Evolutionary conservation across 2,888 invertebrate genomes (phyloP).

Genomic region (Eupithecia subumbrata): DNA sequence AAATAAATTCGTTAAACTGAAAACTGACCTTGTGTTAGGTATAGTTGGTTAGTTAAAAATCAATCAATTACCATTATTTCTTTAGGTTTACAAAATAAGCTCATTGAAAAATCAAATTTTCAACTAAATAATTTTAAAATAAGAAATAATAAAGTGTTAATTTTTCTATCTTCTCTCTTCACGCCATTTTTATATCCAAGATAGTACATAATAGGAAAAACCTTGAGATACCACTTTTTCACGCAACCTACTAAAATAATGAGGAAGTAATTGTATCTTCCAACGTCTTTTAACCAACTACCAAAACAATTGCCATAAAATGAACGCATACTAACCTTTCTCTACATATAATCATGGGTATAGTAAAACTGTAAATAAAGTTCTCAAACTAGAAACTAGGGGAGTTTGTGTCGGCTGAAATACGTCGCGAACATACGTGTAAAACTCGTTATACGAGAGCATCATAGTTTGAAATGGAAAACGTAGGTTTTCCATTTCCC

Average conservation of each 20-base stretch:
- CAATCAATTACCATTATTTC: too few species aligned
- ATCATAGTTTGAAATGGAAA: conserved; percentile 5
- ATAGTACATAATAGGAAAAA: too few species aligned
- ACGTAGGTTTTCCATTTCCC: too few species aligned
- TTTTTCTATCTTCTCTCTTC: too few species aligned
- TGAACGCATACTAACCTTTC: not conserved
- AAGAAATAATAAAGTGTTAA: too few species aligned
- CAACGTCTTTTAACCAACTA: not conserved
- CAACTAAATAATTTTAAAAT: too few species aligned
- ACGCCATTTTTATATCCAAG: too few species aligned
- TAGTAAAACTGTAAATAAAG: not conserved
- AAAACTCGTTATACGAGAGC: conserved; percentile 1
- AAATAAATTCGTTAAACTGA: too few species aligned
- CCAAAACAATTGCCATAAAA: not conserved
- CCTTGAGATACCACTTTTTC: too few species aligned
- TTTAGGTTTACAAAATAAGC: too few species aligned
- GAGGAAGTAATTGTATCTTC: not conserved
- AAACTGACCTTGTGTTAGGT: too few species aligned
- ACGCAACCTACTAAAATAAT: not conserved
- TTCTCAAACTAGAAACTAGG: not conserved
- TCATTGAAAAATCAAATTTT: not conserved
- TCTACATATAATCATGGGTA: not conserved
- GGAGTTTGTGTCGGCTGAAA: not conserved
- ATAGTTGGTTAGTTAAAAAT: too few species aligned
- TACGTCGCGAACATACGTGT: not conserved